These are phyloP conservation scores for Aphidoletes aphidimyza DNA, from an alignment of 2,888 invertebrate genomes.

Conservation along the genomic window DNA sequence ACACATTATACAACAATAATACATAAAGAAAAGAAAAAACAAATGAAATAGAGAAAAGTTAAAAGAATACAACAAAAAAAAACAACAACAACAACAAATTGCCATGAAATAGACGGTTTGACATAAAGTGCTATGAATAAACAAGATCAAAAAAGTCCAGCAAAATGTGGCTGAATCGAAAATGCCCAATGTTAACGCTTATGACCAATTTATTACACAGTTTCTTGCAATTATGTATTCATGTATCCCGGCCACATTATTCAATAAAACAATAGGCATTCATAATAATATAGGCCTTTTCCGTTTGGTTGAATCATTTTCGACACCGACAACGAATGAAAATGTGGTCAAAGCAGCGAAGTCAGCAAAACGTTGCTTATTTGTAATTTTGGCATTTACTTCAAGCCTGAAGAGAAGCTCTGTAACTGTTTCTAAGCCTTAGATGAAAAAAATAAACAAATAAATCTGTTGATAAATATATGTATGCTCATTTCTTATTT, in stretches of 20 bases:
- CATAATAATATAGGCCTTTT: not conserved
- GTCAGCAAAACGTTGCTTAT: too few relatives aligned
- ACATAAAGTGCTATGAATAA: not conserved
- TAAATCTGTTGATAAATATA: not conserved
- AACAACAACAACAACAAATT: not conserved
- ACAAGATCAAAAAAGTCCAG: not conserved
- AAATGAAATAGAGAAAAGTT: not conserved
- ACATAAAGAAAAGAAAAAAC: not conserved
- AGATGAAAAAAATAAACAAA: too few relatives aligned
- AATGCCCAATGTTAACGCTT: too few relatives aligned
- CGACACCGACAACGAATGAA: not conserved
- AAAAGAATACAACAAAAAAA: not conserved
- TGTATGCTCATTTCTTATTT: not conserved
- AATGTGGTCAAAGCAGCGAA: too few relatives aligned
- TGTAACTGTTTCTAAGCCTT: too few relatives aligned
- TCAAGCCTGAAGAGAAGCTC: too few relatives aligned
- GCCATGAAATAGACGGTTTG: not conserved
- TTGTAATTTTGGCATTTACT: too few relatives aligned
- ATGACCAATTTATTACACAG: not conserved
- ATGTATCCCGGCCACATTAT: not conserved
- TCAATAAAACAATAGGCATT: constrained; percentile 13
- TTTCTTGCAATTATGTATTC: not conserved
- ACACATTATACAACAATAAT: not conserved
- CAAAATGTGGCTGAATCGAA: not conserved
- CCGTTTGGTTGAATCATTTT: not conserved